Evolutionary conservation across 2,888 invertebrate species (phyloP), one percentile per base, ranked within the genome.

Genomic region (Caenorhabditis sp.): DNA sequence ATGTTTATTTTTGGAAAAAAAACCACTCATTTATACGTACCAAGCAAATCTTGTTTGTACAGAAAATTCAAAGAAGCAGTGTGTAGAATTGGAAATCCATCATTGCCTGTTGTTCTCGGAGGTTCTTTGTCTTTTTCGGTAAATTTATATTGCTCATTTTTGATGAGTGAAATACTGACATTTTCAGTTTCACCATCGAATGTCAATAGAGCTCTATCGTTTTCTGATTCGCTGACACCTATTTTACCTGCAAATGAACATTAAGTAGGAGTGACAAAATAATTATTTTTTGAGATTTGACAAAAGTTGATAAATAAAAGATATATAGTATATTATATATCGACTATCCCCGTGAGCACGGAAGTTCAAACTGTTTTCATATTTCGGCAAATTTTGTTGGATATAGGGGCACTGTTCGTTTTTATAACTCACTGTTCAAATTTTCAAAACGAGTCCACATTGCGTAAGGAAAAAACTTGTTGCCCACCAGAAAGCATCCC

Each of bases 21-120:
- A 96, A 94, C 84, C 97, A 92, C 36, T 27, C 31, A 58, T 12
- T n/a, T 17, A 6, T 10, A 31, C n/a, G 27, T 50, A 91, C 95
- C 96, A 62, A 95, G 93, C 88, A 97, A 95, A 89, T 99, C 97
- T 93, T 96, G 95, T 87, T 95, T 96, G 89, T 95, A 96, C 89
- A 96, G 96, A 26, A 97, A 91, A 88, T 96, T 94, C 84, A 97
- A 92, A 87, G 93, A 93, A 88, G 96, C 96, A 1, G 95, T 94
- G 88, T 95, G 95, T 91, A 97, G 92, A 12, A 99, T 92, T 0
- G 96, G 96, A 89, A 97, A 97, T 0, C 97, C 97, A 50, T 83
- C 83, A 43, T 76, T 76, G 4, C 97, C 97, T 97, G 97, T 97
- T 86, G 94, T 95, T 59, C 94, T 90, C 0, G 97, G 97, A 0